Conservation (phyloP, 2,888 invertebrate species). For the Arrhopalites spinosus region DNA sequence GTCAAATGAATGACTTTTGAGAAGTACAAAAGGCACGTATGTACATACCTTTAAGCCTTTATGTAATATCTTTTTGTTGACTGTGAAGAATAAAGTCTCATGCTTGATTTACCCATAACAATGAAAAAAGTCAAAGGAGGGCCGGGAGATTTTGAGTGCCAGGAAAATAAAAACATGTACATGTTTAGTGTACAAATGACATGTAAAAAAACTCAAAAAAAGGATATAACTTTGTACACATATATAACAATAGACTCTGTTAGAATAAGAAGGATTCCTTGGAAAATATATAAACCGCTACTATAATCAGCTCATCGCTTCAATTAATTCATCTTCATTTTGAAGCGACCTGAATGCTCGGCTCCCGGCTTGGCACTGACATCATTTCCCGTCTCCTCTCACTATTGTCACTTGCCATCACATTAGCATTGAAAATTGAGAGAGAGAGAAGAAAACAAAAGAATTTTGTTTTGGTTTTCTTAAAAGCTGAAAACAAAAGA, state of each 20-base stretch:
- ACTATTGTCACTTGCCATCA: conserved; percentile 3
- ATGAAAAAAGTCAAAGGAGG: conserved; percentile 34
- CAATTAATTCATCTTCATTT: conserved; percentile 36
- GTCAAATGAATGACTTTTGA: too few relatives aligned
- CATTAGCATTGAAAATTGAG: conserved; percentile 32
- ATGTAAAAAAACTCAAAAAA: not conserved
- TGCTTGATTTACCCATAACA: conserved; percentile 36
- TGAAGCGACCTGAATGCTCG: conserved; percentile 17
- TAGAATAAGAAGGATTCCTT: conserved; percentile 14
- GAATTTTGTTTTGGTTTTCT: not conserved
- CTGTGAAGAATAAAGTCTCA: not conserved
- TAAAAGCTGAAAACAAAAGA: not conserved
- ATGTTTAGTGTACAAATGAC: too few relatives aligned
- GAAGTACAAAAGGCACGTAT: too few relatives aligned
- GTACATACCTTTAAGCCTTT: too few relatives aligned
- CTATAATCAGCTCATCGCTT: conserved; percentile 38
- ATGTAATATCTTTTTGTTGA: too few relatives aligned
- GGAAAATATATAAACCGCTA: conserved; percentile 17
- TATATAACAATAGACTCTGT: too few relatives aligned
- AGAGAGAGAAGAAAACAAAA: not conserved
- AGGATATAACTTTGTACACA: too few relatives aligned
- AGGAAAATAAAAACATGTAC: not conserved
- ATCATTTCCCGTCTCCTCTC: conserved; percentile 18
- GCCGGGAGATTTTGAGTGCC: conserved; percentile 14
- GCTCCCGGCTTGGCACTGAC: conserved; percentile 17